Conservation (phyloP, 1,140 invertebrate genomes). For the Dufourea novaeangliae region DNA sequence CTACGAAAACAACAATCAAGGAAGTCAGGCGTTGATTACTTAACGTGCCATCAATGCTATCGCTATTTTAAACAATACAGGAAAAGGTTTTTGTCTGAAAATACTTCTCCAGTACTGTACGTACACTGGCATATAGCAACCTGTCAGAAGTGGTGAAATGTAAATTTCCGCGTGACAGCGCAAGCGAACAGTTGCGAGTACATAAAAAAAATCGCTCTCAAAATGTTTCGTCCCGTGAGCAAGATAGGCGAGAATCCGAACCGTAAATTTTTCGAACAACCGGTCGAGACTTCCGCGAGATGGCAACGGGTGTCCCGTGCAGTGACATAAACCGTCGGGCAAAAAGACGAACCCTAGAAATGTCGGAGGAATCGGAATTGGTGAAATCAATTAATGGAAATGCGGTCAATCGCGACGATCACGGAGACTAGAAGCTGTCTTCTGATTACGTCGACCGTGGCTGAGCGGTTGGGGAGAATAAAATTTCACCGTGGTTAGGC, state of each 20-base stretch:
- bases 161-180: constrained; percentile 23
- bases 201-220: neutral
- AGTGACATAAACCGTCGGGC: neutral
- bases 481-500: neutral
- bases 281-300: constrained; percentile 18
- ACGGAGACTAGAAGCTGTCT: constrained; percentile 7
- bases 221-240: constrained; percentile 38
- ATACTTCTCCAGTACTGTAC: no score
- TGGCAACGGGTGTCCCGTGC: neutral
- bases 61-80: no score
- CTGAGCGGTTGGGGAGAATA: neutral
- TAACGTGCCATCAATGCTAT: no score
- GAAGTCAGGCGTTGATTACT: no score
- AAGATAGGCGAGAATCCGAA: constrained; percentile 2
- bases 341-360: neutral
- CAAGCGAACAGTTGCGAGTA: constrained; percentile 7
- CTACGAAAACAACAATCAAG: no score
- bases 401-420: constrained; percentile 12
- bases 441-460: neutral
- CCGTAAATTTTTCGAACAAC: constrained; percentile 17
- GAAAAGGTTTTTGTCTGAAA: no score
- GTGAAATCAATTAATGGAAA: neutral
- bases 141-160: neutral
- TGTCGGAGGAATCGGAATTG: neutral
- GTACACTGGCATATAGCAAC: neutral